Conservation (phyloP, 2,888 invertebrate species). For the Carterocephalus palaemon region DNA sequence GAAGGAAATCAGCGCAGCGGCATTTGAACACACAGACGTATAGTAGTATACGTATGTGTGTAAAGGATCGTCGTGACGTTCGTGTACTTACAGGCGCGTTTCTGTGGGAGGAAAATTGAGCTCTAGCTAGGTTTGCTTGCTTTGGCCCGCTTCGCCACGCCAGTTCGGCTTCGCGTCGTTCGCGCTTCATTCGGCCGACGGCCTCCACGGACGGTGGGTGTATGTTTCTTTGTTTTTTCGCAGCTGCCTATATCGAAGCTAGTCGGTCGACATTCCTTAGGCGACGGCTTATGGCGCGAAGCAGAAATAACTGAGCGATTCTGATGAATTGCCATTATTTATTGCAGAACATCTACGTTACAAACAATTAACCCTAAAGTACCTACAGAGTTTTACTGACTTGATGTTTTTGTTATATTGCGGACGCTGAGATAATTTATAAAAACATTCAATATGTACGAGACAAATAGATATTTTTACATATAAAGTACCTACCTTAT, state of each 20-base stretch:
- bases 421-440: too few relatives aligned
- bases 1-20: slow-evolving; percentile 66
- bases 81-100: slow-evolving; percentile 45
- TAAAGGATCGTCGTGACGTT: too few relatives aligned
- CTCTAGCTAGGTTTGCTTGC: slow-evolving; percentile 34
- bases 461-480: too few relatives aligned
- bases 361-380: slow-evolving; percentile 37
- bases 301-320: slow-evolving; percentile 67
- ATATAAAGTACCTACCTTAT: too few relatives aligned
- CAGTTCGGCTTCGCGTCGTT: slow-evolving; percentile 8
- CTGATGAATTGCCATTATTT: slow-evolving; percentile 69
- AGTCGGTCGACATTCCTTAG: slow-evolving; percentile 70
- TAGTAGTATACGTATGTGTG: slow-evolving; percentile 31
- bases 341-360: slow-evolving; percentile 44
- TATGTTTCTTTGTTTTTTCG: slow-evolving; percentile 47
- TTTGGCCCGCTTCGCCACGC: slow-evolving; percentile 20
- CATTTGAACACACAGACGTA: slow-evolving; percentile 52
- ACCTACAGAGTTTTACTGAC: too few relatives aligned
- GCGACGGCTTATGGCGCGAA: slow-evolving; percentile 68
- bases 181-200: slow-evolving; percentile 52
- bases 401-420: too few relatives aligned
- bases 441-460: too few relatives aligned
- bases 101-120: slow-evolving; percentile 58
- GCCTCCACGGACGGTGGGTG: slow-evolving; percentile 41
- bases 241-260: slow-evolving; percentile 52